Base-by-base conservation (phyloP, 1,140 invertebrate species). In the Radopholus similis region DNA sequence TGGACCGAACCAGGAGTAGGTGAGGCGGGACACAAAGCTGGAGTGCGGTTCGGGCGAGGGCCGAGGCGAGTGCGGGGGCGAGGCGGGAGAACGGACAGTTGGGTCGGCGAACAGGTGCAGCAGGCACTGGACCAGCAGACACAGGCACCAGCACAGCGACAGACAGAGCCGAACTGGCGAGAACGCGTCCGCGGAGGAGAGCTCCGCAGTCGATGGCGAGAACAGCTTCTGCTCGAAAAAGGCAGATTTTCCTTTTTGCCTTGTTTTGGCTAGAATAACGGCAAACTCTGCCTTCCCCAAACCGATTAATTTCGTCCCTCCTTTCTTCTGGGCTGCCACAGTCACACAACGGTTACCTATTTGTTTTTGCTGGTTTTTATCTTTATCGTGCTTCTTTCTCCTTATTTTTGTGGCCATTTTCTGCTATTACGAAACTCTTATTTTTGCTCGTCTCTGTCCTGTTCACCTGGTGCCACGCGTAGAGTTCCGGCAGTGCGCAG, bases 1-100 rank as follows among this genome's bases (percentile, higher is more conserved):
- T 11, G 59, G n/a, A 35, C 77, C 75, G 55, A 80, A 82, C 77
- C 77, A 80, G 77, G 79, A 82, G 60, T 77, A 57, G 0, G 64
- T 70, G 28, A 75, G 66, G 21, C 77, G 67, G 38, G 71, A 77
- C 11, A 82, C 9, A 40, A 80, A 80, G 4, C 78, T 80, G 44
- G 59, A 66, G 15, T 60, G 37, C 13, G 30, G 66, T 73, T 80
- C 79, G 9, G 77, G 77, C 30, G 78, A 78, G 6, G 18, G 4
- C 44, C 37, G 9, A 32, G 77, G 71, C 18, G 37, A 28, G 58
- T 34, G 11, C 18, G n/a, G 2, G 15, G 38, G 18, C 38, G 38
- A 42, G 38, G 18, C 11, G 11, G 38, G 38, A 11, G 38, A n/a
- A 42, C 38, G 38, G 38, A n/a, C 71, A 2, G 71, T 71, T 34